Conservation (phyloP, 2,888 invertebrate genomes). For the Acrocera orbiculus region DNA sequence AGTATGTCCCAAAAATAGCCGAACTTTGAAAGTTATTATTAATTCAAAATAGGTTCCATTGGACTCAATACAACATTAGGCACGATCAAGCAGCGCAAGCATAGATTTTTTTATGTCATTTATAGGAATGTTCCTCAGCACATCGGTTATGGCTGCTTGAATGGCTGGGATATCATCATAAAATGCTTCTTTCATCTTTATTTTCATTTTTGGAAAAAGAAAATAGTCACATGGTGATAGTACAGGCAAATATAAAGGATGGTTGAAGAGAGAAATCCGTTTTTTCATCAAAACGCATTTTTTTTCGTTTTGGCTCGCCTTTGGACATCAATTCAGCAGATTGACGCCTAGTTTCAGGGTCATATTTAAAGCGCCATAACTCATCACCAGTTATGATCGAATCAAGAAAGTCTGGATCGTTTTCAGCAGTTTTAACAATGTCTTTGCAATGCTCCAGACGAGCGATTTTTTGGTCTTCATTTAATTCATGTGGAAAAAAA, state of each 20-base stretch:
- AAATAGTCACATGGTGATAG: slow-evolving; percentile 4
- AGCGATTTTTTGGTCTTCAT: slow-evolving; percentile 4
- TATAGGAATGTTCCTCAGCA: too few relatives aligned
- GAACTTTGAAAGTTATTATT: too few relatives aligned
- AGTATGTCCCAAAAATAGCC: too few relatives aligned
- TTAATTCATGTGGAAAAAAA: slow-evolving; percentile 5
- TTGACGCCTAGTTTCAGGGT: slow-evolving; percentile 7
- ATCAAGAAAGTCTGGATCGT: slow-evolving; percentile 1
- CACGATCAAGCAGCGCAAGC: too few relatives aligned
- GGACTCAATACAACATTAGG: too few relatives aligned
- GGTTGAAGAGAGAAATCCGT: background rate
- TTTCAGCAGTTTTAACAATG: slow-evolving; percentile 6
- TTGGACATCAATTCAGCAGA: slow-evolving; percentile 5
- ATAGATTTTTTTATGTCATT: too few relatives aligned
- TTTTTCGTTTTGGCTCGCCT: slow-evolving; percentile 3
- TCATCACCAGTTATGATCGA: slow-evolving; percentile 8
- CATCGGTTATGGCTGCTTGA: too few relatives aligned
- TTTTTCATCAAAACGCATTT: slow-evolving; percentile 2
- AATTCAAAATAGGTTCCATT: too few relatives aligned
- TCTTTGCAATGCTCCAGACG: slow-evolving; percentile 5
- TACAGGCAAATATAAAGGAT: slow-evolving; percentile 5
- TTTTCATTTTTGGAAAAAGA: too few relatives aligned
- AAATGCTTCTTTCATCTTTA: too few relatives aligned
- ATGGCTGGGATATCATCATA: too few relatives aligned
- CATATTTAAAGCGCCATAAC: slow-evolving; percentile 5